Percentiles rank a stretch among this genome's conserved stretches.
These are phyloP conservation scores for Alethe diademata DNA, from an alignment of 2,113 vertebrate species.

Conservation along the genomic window DNA sequence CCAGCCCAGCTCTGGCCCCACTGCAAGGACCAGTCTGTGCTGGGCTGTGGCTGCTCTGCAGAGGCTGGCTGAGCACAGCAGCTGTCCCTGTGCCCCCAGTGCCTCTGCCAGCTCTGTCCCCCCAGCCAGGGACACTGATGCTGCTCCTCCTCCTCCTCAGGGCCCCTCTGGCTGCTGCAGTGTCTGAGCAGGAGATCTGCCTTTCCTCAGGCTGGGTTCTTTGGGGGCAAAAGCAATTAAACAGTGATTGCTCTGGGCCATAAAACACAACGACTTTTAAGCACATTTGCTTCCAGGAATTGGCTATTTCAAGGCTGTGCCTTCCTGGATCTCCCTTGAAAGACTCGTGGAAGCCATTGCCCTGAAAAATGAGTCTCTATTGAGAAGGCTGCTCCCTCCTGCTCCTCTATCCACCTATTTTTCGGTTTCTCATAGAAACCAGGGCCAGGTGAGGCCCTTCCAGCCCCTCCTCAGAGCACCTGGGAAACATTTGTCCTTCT, in stretches of 20 bases:
- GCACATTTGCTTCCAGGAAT: neutral
- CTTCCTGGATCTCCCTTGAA: conserved; percentile 7
- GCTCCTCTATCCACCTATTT: neutral
- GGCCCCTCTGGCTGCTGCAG: neutral
- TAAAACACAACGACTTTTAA: neutral
- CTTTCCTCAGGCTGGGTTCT: neutral
- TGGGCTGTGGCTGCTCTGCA: neutral
- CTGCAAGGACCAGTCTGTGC: neutral
- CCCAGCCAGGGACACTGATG: neutral
- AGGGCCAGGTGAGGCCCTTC: neutral
- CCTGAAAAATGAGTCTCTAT: neutral
- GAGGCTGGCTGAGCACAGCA: fast-evolving
- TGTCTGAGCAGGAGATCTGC: neutral
- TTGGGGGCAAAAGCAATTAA: neutral
- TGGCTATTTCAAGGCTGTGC: neutral
- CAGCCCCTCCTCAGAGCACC: neutral
- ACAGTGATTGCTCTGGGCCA: neutral
- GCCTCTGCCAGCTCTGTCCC: neutral
- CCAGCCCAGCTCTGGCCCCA: neutral
- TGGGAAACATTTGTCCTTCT: neutral
- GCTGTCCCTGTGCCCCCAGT: neutral
- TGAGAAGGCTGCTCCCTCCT: neutral
- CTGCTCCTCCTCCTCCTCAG: neutral
- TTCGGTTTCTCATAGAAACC: neutral
- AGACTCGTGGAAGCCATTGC: neutral